These are phyloP conservation scores for Drosophila siamana DNA, from an alignment of 2,888 invertebrate species.

Conservation along the genomic window DNA sequence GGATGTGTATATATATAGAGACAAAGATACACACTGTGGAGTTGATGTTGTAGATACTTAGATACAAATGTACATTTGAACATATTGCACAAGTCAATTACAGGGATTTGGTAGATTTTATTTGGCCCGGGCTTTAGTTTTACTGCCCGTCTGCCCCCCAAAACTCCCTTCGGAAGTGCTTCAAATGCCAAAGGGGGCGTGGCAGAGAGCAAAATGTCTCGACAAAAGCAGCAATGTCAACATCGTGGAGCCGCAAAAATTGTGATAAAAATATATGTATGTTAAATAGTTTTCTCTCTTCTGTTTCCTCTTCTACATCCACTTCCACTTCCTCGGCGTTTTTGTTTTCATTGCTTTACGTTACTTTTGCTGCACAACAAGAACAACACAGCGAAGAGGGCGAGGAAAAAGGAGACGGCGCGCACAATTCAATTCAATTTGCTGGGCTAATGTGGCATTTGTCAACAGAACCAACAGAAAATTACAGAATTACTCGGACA, in stretches of 20 bases:
- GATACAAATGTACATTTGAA: slow-evolving; percentile 50
- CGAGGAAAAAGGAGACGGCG: slow-evolving; percentile 6
- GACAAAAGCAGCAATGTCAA: slow-evolving; percentile 57
- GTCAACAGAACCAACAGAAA: slow-evolving; percentile 74
- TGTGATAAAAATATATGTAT: slow-evolving; percentile 74
- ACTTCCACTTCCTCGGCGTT: slow-evolving; percentile 1
- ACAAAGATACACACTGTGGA: slow-evolving; percentile 14
- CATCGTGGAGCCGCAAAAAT: slow-evolving; percentile 71
- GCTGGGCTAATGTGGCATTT: slow-evolving; percentile 80
- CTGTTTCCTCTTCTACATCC: slow-evolving; percentile 1
- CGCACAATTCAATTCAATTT: slow-evolving; percentile 78
- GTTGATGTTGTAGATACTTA: slow-evolving; percentile 10
- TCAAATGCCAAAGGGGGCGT: slow-evolving; percentile 36
- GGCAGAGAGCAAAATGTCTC: slow-evolving; percentile 30
- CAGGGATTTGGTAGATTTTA: slow-evolving; percentile 70
- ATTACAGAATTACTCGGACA: slow-evolving; percentile 82
- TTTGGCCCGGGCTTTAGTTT: slow-evolving; percentile 64
- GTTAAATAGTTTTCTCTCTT: slow-evolving; percentile 65
- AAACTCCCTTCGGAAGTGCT: background rate
- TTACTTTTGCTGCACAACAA: slow-evolving; percentile 12
- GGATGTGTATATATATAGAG: background rate
- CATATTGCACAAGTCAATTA: slow-evolving; percentile 77
- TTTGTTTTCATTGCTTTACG: slow-evolving; percentile 12
- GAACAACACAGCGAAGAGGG: slow-evolving; percentile 12
- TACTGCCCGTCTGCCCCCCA: slow-evolving; percentile 23